Evolutionary conservation across 1,140 invertebrate species (phyloP).

Genomic region (Araneus ventricosus): DNA sequence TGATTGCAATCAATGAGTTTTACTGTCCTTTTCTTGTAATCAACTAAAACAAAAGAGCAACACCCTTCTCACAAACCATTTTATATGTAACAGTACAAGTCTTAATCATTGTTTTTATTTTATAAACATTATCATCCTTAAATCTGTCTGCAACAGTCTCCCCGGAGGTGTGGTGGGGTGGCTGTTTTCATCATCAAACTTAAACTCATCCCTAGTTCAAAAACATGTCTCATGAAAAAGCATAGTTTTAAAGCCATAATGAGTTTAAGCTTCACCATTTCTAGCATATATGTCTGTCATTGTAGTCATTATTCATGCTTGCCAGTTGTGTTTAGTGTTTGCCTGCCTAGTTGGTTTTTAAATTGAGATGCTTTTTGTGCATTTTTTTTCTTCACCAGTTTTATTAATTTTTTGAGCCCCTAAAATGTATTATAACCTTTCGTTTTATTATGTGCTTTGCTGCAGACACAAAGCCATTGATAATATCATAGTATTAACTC

Average conservation of each 20-base stretch:
- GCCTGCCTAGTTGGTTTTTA: conserved; percentile 58
- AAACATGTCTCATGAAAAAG: conserved; percentile 36
- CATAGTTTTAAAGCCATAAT: conserved; percentile 66
- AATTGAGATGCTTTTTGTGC: conserved; percentile 20
- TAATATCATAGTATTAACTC: conserved; percentile 69
- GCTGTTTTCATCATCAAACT: conserved; percentile 39
- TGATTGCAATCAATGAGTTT: conserved; percentile 63
- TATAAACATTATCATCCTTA: conserved; percentile 66
- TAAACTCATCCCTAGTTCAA: conserved; percentile 65
- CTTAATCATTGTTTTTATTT: conserved; percentile 70
- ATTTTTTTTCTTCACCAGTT: not conserved
- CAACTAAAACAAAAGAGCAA: conserved; percentile 49
- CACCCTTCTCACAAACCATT: conserved; percentile 67
- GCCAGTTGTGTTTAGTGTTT: conserved; percentile 60
- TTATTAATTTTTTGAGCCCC: not conserved
- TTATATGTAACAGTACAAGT: conserved; percentile 72
- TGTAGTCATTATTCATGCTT: conserved; percentile 67
- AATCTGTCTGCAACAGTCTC: conserved; percentile 46
- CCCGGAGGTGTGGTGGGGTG: not conserved
- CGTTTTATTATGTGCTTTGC: conserved; percentile 43
- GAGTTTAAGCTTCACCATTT: conserved; percentile 56
- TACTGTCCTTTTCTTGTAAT: conserved; percentile 61
- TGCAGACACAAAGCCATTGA: conserved; percentile 45
- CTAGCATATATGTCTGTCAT: conserved; percentile 66
- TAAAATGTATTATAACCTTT: not conserved